phyloP scores from a whole-genome alignment of 2,113 vertebrate genomes.

The Myxocyprinus asiaticus region DNA sequence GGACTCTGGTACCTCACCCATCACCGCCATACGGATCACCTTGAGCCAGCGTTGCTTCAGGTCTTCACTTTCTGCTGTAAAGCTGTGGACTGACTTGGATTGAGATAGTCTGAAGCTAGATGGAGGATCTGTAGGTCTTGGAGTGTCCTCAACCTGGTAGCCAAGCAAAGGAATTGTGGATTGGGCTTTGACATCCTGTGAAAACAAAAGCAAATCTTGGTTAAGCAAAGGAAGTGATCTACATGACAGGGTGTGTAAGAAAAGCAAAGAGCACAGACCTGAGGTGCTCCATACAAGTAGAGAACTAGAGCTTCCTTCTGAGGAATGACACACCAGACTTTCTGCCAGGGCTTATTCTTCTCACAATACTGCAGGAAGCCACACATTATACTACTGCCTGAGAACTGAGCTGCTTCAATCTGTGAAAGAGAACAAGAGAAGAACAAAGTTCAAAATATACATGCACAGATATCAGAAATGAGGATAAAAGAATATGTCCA shows the following conservation, averaged over 20 bases:
- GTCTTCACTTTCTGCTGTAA: constrained; percentile 90
- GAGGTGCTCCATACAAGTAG: constrained; percentile 94
- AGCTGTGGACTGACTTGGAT: constrained; percentile 92
- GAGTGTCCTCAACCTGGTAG: constrained; percentile 85
- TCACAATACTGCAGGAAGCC: constrained; percentile 96
- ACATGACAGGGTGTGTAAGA: not conserved
- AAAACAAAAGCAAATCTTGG: not conserved
- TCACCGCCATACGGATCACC: constrained; percentile 88
- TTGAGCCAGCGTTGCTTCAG: constrained; percentile 94
- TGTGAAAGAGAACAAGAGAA: constrained; percentile 52
- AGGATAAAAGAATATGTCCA: not conserved
- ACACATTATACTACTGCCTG: constrained; percentile 90
- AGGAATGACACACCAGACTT: constrained; percentile 95
- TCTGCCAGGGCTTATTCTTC: constrained; percentile 95
- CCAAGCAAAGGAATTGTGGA: constrained; percentile 94
- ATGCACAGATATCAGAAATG: not conserved
- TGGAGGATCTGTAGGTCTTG: constrained; percentile 78
- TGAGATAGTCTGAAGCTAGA: constrained; percentile 91
- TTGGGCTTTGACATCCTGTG: constrained; percentile 93
- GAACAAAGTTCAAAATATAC: not conserved
- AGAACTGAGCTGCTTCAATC: constrained; percentile 95
- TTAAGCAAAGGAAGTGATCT: not conserved
- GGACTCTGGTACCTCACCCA: constrained; percentile 79
- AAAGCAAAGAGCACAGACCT: constrained; percentile 75
- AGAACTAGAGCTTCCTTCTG: constrained; percentile 92